Evolutionary conservation across 1,140 invertebrate species (phyloP), one percentile per base, ranked within the genome.

Genomic region (Saccostrea glomerata): DNA sequence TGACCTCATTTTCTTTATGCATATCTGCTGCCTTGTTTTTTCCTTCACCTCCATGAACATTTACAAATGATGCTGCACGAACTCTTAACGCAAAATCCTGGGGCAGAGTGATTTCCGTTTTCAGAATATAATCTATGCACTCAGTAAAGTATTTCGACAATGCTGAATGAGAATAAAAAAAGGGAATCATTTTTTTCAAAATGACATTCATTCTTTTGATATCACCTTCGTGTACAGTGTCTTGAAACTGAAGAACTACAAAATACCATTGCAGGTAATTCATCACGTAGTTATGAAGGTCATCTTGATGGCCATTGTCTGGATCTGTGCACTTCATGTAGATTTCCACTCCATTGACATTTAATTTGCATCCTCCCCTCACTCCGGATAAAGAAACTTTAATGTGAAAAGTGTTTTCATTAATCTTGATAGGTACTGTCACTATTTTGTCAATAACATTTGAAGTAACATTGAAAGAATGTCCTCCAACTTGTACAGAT

Each of bases 1-100:
- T 86, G 0, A 90, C 90, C 66, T 90, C 70, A 82, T 90, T 89
- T 86, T 90, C 90, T 47, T 90, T 90, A 47, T 87, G 88, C 83
- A 90, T 85, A 54, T 90, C 90, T 86, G 88, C 86, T 47, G 90
- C 85, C 54, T 84, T 89, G 47, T 89, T 90, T 83, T 89, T 87
- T 56, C 84, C 88, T 60, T 15, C 4, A 40, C 66, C 70, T 11
- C 90, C 88, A 30, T 56, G 73, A 47, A 63, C 30, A 60, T 90
- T 90, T 2, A 90, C 86, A 89, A 89, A 89, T 20, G 90, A 85
- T 66, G n/a, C 83, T 54, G 83, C 47, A 40, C 82, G 63, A 9
- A 90, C 88, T 47, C 66, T 82, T 7, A 90, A 54, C 47, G 88
- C 12, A 17, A 87, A 55, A 23, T 66, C 36, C 40, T 36, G 60